Percentiles rank a stretch among this genome's conserved stretches.
Conservation (phyloP, 2,888 invertebrate genomes). For the Megalurothrips usitatus region DNA sequence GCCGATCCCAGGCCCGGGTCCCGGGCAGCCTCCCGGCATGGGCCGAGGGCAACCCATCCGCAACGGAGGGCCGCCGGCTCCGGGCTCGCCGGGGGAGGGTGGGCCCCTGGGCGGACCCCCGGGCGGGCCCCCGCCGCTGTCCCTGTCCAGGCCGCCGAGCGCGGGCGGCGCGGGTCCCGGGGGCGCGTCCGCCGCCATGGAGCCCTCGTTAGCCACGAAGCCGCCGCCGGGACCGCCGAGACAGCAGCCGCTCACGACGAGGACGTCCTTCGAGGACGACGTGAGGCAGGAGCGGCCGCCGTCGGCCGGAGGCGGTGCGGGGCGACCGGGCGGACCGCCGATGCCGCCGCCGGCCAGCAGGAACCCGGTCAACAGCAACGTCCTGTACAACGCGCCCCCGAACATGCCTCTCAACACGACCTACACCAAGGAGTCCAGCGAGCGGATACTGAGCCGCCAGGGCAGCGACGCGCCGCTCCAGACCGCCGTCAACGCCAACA, state of each 20-base stretch:
- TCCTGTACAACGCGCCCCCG: background rate
- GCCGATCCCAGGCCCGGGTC: background rate
- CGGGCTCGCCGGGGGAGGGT: background rate
- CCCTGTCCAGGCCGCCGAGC: conserved; percentile 8
- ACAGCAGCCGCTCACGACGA: background rate
- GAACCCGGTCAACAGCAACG: background rate
- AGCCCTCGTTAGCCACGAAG: background rate
- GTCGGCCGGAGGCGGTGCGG: background rate
- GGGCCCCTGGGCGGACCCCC: background rate
- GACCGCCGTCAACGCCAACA: background rate
- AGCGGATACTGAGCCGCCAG: background rate
- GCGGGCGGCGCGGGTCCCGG: background rate
- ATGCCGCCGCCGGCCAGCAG: background rate
- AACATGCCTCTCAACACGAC: conserved; percentile 16
- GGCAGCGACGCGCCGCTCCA: background rate
- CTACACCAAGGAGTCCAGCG: conserved; percentile 15
- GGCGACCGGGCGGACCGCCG: background rate
- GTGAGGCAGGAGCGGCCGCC: background rate
- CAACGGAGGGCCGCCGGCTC: background rate
- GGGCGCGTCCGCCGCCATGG: background rate
- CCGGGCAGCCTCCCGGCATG: background rate
- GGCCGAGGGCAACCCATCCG: background rate
- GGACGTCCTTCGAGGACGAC: conserved; percentile 13
- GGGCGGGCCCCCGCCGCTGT: no score
- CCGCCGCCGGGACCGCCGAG: background rate